These are phyloP conservation scores for Acyrthosiphon pisum DNA, from an alignment of 1,140 invertebrate species.

Conservation along the genomic window DNA sequence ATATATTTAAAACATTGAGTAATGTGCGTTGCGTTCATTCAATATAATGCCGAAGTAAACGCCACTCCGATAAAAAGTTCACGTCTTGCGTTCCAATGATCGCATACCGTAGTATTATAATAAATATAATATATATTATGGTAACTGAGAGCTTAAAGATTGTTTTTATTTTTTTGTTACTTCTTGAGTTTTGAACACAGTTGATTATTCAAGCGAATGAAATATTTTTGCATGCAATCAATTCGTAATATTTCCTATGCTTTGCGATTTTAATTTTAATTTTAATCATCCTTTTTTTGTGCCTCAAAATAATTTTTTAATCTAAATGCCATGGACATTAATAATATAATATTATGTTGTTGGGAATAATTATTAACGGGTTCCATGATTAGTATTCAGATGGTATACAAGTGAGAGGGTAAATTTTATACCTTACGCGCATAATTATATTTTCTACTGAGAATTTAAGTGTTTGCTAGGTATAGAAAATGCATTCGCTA, in stretches of 20 bases:
- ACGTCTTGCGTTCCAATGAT: neutral
- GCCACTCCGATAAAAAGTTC: neutral
- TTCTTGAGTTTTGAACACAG: neutral
- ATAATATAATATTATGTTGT: neutral
- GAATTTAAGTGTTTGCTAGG: neutral
- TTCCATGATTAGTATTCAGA: neutral
- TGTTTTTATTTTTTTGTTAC: neutral
- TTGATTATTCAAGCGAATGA: neutral
- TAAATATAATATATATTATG: neutral
- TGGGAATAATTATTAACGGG: slow-evolving; percentile 1
- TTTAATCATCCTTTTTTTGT: neutral
- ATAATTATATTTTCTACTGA: neutral
- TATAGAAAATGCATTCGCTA: neutral
- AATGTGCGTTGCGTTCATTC: no score
- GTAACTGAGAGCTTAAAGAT: neutral
- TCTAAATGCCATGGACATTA: neutral
- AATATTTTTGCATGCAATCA: neutral
- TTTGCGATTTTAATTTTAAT: neutral
- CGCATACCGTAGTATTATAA: neutral
- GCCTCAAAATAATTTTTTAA: neutral
- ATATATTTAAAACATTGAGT: no score
- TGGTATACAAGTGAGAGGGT: neutral
- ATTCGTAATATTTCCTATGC: neutral
- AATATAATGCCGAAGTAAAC: no score
- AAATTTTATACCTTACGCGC: neutral